Evolutionary conservation across 1,140 invertebrate genomes (phyloP), one percentile per base, ranked within the genome.

Genomic region (Drosophila ogumai): DNA sequence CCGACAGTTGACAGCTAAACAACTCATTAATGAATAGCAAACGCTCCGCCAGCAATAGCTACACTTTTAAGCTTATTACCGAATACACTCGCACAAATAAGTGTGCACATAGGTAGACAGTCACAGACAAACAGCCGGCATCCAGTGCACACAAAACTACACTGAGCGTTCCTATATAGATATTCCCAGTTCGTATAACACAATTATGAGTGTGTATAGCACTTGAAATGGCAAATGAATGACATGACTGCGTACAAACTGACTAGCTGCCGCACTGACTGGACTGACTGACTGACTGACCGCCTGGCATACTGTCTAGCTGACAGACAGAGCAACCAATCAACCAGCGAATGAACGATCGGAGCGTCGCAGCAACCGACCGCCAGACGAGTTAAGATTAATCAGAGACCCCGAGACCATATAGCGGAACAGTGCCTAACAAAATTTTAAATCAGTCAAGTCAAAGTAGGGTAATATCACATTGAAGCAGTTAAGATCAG

Each of bases 221-320:
- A 90, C 85, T 90, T 85, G 85, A 81, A 88, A 88, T 85, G 76
- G 85, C 86, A 88, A 88, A 88, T 88, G 85, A 90, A 88, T 88
- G 86, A 88, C 85, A 81, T 57, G 54, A 76, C 69, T 88, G 81
- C 76, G 76, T 80, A 84, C 80, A 60, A 88, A 47, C 55, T 63
- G 77, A 67, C 64, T 59, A 50, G 79, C 31, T 64, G 79, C 61
- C 56, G 34, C 19, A 57, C n/a, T 44, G 38, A 63, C 32, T 49
- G 50, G 60, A 52, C 36, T 58, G 38, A 65, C 47, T 60, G 64
- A 59, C 47, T 56, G 49, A 68, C 19, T 43, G 55, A 76, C 54
- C 17, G 38, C 50, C 19, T 43, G 59, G 50, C 25, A 50, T 31
- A 67, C 41, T 32, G 78, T 67, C 50, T 32, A 57, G 71, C n/a